Conservation (phyloP, 2,113 vertebrate species). For the Phaethornis superciliosus region DNA sequence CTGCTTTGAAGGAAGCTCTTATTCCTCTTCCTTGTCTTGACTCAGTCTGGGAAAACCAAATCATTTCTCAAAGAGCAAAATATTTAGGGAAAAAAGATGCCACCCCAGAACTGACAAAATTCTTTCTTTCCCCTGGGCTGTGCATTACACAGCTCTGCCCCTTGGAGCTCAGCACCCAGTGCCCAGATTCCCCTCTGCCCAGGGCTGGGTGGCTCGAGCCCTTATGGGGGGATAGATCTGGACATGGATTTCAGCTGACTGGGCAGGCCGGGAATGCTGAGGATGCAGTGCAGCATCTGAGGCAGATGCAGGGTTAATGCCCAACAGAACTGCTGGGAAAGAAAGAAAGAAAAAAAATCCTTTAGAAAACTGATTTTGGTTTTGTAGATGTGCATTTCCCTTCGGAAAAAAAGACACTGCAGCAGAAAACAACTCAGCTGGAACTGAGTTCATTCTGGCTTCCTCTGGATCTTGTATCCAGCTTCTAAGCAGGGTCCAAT, state of each 20-base stretch:
- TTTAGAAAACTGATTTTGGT: not conserved
- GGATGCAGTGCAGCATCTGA: not conserved
- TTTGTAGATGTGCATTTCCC: not conserved
- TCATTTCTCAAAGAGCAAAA: not conserved
- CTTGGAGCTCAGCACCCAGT: fast-evolving
- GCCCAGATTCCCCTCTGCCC: not conserved
- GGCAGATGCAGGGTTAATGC: not conserved
- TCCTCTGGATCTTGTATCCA: not conserved
- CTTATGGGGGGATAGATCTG: not conserved
- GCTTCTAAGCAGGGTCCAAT: not conserved
- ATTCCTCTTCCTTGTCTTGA: not conserved
- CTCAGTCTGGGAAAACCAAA: not conserved
- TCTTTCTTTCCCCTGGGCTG: not conserved
- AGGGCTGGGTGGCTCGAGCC: fast-evolving
- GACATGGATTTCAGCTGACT: not conserved
- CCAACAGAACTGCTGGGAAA: not conserved
- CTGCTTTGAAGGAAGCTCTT: not conserved
- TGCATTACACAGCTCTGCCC: not conserved
- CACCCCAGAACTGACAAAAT: not conserved
- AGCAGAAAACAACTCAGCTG: not conserved
- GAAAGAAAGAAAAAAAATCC: not conserved
- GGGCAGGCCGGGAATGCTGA: not conserved
- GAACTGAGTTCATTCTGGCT: not conserved
- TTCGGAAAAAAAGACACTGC: not conserved
- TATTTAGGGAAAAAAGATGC: not conserved